Evolutionary conservation across 2,888 invertebrate genomes (phyloP).

Genomic region (Melieria crassipennis): DNA sequence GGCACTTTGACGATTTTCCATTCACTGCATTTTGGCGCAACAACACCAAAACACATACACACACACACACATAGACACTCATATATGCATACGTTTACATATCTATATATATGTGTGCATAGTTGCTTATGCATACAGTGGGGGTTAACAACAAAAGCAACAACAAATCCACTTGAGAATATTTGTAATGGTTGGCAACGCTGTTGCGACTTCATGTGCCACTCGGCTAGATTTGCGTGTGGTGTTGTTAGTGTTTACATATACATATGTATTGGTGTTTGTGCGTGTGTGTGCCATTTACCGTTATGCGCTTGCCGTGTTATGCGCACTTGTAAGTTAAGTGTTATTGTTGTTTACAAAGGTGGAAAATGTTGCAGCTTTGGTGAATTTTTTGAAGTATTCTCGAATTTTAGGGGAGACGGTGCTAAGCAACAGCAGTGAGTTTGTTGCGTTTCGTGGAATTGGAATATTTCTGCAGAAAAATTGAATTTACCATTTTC

Average conservation of each 20-base stretch:
- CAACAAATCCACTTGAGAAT: not conserved
- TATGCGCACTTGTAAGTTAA: no score
- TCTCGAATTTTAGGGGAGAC: no score
- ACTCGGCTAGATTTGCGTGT: not conserved
- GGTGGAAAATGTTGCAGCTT: no score
- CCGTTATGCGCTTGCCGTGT: no score
- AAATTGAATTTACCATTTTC: no score
- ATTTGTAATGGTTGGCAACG: not conserved
- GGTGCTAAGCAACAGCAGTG: no score
- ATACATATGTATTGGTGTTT: constrained; percentile 11
- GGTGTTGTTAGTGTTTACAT: constrained; percentile 5
- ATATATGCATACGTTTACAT: not conserved
- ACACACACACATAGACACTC: not conserved
- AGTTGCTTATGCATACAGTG: constrained; percentile 4
- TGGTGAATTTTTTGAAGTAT: no score
- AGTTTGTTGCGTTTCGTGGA: no score
- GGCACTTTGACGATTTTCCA: no score
- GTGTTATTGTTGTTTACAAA: no score
- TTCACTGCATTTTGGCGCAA: constrained; percentile 9
- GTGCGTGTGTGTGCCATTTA: constrained; percentile 4
- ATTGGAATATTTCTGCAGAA: no score
- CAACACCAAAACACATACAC: constrained; percentile 15
- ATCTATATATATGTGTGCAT: constrained; percentile 1
- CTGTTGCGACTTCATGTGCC: not conserved
- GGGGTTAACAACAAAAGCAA: not conserved